Percentiles rank a stretch among this genome's conserved stretches.
Conservation (phyloP, 1,140 invertebrate species). For the Ganaspis sp. region DNA sequence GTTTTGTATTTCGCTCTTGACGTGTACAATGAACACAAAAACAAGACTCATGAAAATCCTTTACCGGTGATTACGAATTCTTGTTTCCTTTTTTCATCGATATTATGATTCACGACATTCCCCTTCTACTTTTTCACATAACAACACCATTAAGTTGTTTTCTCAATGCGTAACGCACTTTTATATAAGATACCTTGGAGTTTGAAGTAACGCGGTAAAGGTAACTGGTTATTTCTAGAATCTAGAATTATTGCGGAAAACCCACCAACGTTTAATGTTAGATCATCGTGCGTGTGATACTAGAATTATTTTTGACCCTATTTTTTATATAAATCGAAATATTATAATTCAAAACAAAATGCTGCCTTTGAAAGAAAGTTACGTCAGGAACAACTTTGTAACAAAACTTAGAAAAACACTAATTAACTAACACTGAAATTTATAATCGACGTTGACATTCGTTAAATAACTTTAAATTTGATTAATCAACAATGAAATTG, state of each 20-base stretch:
- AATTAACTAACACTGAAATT: too few relatives aligned
- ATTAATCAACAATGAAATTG: too few relatives aligned
- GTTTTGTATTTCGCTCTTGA: too few relatives aligned
- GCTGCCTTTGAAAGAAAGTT: too few relatives aligned
- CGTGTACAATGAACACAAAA: not conserved
- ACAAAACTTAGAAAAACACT: too few relatives aligned
- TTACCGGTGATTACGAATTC: not conserved
- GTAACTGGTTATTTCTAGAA: not conserved
- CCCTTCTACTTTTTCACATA: not conserved
- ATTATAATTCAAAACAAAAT: too few relatives aligned
- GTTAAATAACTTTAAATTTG: too few relatives aligned
- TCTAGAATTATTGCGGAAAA: not conserved
- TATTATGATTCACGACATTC: not conserved
- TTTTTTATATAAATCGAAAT: too few relatives aligned
- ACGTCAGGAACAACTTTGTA: too few relatives aligned
- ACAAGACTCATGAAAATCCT: not conserved
- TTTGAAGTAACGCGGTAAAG: not conserved
- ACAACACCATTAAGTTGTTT: constrained; percentile 3
- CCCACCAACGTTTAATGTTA: not conserved
- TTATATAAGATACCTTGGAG: not conserved
- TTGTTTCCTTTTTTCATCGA: not conserved
- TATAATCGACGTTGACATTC: too few relatives aligned
- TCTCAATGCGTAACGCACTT: constrained; percentile 3
- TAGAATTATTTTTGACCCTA: too few relatives aligned
- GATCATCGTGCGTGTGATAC: not conserved